Evolutionary conservation across 1,140 invertebrate species (phyloP).

Genomic region (Drosophila sechellia): DNA sequence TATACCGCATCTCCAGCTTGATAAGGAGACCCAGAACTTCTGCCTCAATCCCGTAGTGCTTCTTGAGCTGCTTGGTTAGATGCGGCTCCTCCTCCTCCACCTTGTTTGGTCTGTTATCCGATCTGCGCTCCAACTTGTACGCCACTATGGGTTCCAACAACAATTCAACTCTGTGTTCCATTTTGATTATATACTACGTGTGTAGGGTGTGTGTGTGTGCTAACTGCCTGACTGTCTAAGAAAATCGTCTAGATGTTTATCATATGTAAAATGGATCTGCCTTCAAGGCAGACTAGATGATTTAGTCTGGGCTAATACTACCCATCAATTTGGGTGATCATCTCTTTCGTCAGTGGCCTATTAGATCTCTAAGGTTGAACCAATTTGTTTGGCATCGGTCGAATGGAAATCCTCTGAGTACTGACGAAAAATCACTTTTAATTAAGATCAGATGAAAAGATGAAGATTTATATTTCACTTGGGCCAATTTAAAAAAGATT

Average conservation of each 20-base stretch:
- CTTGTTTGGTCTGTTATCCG: not conserved
- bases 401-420: constrained; percentile 4
- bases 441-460: constrained; percentile 39
- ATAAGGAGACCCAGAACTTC: constrained; percentile 48
- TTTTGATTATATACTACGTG: constrained; percentile 21
- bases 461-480: constrained; percentile 29
- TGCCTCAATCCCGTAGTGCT: constrained; percentile 61
- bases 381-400: constrained; percentile 46
- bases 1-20: constrained; percentile 37
- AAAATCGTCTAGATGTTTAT: not conserved
- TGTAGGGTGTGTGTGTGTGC: constrained; percentile 1
- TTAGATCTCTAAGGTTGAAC: constrained; percentile 42
- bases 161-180: constrained; percentile 16
- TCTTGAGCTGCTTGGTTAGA: constrained; percentile 46
- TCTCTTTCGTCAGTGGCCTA: constrained; percentile 38
- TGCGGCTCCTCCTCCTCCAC: constrained; percentile 32
- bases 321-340: constrained; percentile 29
- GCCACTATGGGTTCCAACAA: not conserved
- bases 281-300: constrained; percentile 31
- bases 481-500: constrained; percentile 64
- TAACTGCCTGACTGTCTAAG: constrained; percentile 15
- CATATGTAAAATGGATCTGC: constrained; percentile 1
- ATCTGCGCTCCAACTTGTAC: not conserved
- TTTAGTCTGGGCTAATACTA: constrained; percentile 2
- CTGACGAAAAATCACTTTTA: constrained; percentile 22